Evolutionary conservation across 2,113 vertebrate genomes (phyloP), one percentile per base, ranked within the genome.

Genomic region (Ascaphus truei): DNA sequence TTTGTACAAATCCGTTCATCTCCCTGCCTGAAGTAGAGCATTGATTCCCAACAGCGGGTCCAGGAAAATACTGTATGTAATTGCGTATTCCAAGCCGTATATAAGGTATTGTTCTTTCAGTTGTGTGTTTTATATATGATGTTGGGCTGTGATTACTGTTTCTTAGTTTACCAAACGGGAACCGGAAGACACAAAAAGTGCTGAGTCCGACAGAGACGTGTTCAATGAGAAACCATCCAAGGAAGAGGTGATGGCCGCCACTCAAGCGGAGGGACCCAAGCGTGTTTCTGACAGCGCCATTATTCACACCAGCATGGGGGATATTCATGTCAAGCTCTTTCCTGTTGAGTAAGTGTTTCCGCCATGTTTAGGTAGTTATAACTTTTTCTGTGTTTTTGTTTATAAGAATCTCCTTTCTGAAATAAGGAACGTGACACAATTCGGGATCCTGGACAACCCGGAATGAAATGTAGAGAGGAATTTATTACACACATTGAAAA

Each of bases 161-260:
- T 43, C 78, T 8, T 47, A 98, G 96, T 98, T 98, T 83, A 92
- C 95, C 8, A 98, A 96, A 80, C 86, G 97, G 73, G 97, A 99
- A 76, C 96, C 96, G 16, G 96, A 98, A 84, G 97, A 99, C 64
- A 98, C 95, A 0, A 99, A 99, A 85, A 96, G 93, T 33, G 95
- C 97, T 0, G 96, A 99, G 72, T 98, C 97, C 3, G 97, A 99
- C 86, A 85, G 97, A 80, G 97, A 99, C 79, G 93, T 99, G 62
- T 98, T 99, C 59, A 99, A 98, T 65, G 97, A 99, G 84, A 99
- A 98, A 58, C 97, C 97, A 3, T 98, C 96, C 27, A 99, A 99
- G 84, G 97, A 99, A 77, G 97, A 99, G 80, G 97, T 99, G 55
- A 98, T 99, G 97, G 96, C 97, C n/a, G 97, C 96, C 66, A 98